Evolutionary conservation across 2,113 vertebrate genomes (phyloP), one percentile per base, ranked within the genome.

Genomic region (Falcunculus frontatus): DNA sequence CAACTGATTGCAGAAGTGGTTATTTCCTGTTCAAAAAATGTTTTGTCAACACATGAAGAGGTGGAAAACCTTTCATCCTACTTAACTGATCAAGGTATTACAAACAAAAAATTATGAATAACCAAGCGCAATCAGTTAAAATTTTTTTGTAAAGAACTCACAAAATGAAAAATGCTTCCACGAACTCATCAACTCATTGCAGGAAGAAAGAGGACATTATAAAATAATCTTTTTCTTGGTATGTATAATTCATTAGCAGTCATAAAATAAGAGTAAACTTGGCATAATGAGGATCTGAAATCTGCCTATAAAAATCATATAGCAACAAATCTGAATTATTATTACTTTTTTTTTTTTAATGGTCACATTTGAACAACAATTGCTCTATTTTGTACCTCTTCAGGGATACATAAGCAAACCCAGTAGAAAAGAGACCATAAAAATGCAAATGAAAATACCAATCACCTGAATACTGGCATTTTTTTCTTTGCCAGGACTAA

Each of bases 371-470:
- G 73, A 95, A 77, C 33, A 83, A 83, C 41, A 88, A 53, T 72
- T 79, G 27, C n/a, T 87, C 49, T 76, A 30, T 72, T 92, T 90
- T 75, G 44, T 85, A 72, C 49, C 41, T 78, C 74, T 87, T 96
- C 41, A 82, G 91, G 89, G 91, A 96, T 89, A 79, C 49, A 89
- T 82, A 87, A 95, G 69, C 30, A 92, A 46, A 75, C 12, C 39
- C 49, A 70, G 25, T 60, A 35, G 73, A 95, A 89, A 67, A 82
- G 41, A 93, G 25, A 22, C 29, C 41, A 87, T 94, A 84, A 91
- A 93, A 84, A 97, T 87, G 89, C 53, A 92, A 95, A 92, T 92
- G 49, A 72, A 88, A 88, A 84, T 84, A 91, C n/a, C 60, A 78
- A 27, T 91, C 80, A 95, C 56, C 56, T 95, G 69, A 95, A 82